Base-by-base conservation (phyloP, 53 echinoderm and acorn worm species). In the Patiria pectinifera region DNA sequence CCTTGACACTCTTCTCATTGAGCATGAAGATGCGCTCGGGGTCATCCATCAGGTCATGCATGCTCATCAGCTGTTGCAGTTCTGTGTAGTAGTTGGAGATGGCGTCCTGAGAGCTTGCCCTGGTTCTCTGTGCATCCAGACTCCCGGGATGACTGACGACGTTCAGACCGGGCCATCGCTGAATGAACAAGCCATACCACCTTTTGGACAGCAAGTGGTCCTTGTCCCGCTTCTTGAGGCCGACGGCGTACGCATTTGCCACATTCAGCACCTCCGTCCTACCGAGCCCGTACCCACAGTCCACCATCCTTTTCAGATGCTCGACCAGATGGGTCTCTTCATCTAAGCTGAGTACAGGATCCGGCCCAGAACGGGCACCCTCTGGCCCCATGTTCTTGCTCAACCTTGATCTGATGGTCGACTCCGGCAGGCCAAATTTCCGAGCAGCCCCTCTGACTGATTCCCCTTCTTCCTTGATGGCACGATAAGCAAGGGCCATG, bases 111-210 rank as follows among this genome's bases (percentile, higher is more conserved):
- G 89, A 93, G 48, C 83, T 86, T 44, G 93, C 89, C 14, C 59
- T 89, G 18, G 84, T 83, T 53, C 83, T 22, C n/a, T 72, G 11
- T 2, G 46, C 7, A 46, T 60, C 83, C 12, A 93, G 66, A 59
- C 82, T 76, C 2, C 62, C 61, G 4, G 80, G 66, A 43, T 53
- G 75, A 47, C 47, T 81, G 21, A 21, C 19, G 2, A 93, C 58
- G 11, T 47, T 59, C 4, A 93, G 75, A 60, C 79, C 48, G 18
- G 93, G 89, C 93, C 93, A 93, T 45, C 90, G 71, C 48, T 62
- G 21, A 53, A 84, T 63, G 46, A 93, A 93, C 6, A 14, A 53
- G 3, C 21, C 1, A 46, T 10, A 93, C 89, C 93, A 93, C 14
- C 48, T 82, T 25, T 53, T 53, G 45, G 23, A 10, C 21, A 93